phyloP scores from a whole-genome alignment of 2,797 vertebrate species.

The Mallotus villosus region DNA sequence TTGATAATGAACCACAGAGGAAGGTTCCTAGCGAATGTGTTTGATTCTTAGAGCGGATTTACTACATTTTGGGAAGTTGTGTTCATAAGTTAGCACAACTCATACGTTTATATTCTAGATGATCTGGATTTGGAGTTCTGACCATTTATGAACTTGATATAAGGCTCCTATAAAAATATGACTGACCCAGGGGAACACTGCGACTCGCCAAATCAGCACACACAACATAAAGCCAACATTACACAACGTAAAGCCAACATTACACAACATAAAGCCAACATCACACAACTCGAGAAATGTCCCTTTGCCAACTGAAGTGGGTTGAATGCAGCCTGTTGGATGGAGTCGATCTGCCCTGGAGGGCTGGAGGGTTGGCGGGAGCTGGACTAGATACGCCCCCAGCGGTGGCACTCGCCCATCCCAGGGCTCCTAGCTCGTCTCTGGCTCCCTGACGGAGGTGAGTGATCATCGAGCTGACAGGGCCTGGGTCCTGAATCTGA shows the following conservation, averaged over 20 bases:
- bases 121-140: too few species aligned
- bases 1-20: background rate
- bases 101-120: background rate
- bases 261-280: background rate
- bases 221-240: background rate
- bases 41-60: too few species aligned
- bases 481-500: constrained; percentile 4
- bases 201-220: background rate
- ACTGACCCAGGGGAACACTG: too few species aligned
- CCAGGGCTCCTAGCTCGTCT: background rate
- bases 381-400: constrained; percentile 1
- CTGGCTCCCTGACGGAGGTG: background rate
- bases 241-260: background rate
- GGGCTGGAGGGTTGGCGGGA: background rate
- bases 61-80: too few species aligned
- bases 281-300: background rate
- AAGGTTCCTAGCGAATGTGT: background rate
- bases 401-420: background rate
- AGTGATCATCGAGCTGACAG: constrained; percentile 25
- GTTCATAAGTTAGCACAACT: background rate
- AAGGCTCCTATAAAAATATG: too few species aligned
- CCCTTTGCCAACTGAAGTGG: background rate
- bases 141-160: too few species aligned
- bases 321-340: background rate
- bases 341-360: constrained; percentile 4